phyloP scores from a whole-genome alignment of 2,888 invertebrate genomes.

The Pseudoips prasinana region DNA sequence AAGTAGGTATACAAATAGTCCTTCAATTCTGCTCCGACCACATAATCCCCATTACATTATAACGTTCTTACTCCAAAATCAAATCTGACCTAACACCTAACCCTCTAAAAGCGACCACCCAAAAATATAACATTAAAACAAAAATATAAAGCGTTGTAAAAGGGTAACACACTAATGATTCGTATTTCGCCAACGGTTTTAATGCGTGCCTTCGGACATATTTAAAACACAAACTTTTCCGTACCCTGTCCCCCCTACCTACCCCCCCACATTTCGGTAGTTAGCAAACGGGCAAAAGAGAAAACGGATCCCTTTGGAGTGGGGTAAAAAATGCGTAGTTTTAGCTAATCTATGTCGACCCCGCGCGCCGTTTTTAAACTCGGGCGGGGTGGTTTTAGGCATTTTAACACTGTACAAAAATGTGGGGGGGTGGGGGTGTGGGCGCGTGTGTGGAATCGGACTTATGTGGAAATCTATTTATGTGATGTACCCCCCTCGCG shows the following conservation, averaged over 20 bases:
- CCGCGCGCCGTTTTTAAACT: slow-evolving; percentile 59
- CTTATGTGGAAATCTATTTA: slow-evolving; percentile 80
- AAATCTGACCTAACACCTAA: slow-evolving; percentile 4
- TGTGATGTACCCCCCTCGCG: slow-evolving; percentile 64
- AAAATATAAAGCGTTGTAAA: slow-evolving; percentile 33
- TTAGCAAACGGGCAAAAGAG: slow-evolving; percentile 57
- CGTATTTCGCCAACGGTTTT: slow-evolving; percentile 71
- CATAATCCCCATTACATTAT: too few species aligned
- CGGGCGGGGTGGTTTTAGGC: slow-evolving; percentile 71
- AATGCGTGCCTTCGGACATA: slow-evolving; percentile 80
- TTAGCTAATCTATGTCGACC: slow-evolving; percentile 84
- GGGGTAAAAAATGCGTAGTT: slow-evolving; percentile 86
- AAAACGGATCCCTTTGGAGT: slow-evolving; percentile 29
- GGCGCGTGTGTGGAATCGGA: slow-evolving; percentile 73
- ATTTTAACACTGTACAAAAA: slow-evolving; percentile 80
- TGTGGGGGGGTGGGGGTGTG: slow-evolving; percentile 56
- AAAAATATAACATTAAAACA: slow-evolving; percentile 19
- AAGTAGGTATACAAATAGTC: too few species aligned
- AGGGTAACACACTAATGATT: slow-evolving; percentile 62
- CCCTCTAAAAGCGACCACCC: slow-evolving; percentile 7
- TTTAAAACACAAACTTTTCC: slow-evolving; percentile 80
- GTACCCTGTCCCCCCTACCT: slow-evolving; percentile 43
- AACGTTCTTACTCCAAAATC: background rate
- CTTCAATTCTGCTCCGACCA: too few species aligned
- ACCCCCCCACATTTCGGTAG: slow-evolving; percentile 74